Evolutionary conservation across 2,888 invertebrate genomes (phyloP).

Genomic region (Epistrophe grossulariae): DNA sequence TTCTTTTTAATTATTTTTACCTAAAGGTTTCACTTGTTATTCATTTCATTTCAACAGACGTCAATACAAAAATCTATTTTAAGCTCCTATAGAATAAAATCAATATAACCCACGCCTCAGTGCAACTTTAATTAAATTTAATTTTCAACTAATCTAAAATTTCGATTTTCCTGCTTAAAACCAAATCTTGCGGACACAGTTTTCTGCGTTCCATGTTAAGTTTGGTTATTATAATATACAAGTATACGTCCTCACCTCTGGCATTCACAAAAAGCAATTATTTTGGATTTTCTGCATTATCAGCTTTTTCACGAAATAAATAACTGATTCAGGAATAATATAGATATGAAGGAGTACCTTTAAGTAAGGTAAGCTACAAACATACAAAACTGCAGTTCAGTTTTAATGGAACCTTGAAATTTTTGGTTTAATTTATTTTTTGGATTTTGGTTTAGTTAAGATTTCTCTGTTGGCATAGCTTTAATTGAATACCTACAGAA

Average conservation of each 20-base stretch:
- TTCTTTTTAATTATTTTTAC: too few species aligned
- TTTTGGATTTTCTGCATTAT: conserved; percentile 24
- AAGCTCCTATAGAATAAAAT: neutral
- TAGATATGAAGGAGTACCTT: neutral
- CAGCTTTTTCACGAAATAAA: conserved; percentile 11
- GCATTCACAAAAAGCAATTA: conserved; percentile 33
- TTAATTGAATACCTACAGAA: conserved; percentile 29
- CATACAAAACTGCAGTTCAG: neutral
- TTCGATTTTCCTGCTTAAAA: neutral
- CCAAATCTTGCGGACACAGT: neutral
- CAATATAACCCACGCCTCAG: neutral
- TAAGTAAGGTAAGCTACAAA: too few species aligned
- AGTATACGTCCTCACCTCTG: neutral
- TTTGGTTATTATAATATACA: neutral
- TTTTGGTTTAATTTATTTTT: neutral
- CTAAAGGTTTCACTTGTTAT: too few species aligned
- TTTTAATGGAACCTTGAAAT: neutral
- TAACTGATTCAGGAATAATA: conserved; percentile 1
- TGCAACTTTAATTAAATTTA: neutral
- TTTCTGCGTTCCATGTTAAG: neutral
- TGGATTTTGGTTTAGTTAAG: neutral
- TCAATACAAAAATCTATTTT: too few species aligned
- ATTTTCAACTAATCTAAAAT: neutral
- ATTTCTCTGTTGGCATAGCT: neutral
- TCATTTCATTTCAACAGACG: neutral